Evolutionary conservation across 2,113 vertebrate species (phyloP).

Genomic region (Nothocercus julius): DNA sequence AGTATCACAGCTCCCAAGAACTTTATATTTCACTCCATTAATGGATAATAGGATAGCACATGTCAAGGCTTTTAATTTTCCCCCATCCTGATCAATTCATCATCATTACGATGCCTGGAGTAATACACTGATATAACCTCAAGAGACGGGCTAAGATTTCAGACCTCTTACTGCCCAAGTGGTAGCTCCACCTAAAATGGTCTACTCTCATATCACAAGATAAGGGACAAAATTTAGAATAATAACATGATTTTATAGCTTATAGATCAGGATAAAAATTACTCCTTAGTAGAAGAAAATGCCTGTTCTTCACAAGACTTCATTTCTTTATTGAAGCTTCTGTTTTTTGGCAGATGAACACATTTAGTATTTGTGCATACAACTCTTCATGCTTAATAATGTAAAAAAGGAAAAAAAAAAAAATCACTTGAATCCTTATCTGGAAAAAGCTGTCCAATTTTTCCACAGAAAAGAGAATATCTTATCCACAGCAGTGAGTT

Average conservation of each 20-base stretch:
- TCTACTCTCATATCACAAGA: constrained; percentile 11
- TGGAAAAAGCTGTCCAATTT: not conserved
- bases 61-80: not conserved
- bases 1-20: not conserved
- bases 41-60: not conserved
- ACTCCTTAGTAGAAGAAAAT: not conserved
- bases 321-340: not conserved
- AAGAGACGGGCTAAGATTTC: constrained; percentile 39
- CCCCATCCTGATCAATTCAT: not conserved
- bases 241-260: not conserved
- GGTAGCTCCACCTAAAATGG: not conserved
- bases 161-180: not conserved
- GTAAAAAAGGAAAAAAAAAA: not conserved
- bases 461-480: not conserved
- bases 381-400: not conserved
- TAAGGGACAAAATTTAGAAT: not conserved
- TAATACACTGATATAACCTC: not conserved
- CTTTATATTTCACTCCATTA: not conserved
- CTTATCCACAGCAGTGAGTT: not conserved
- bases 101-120: not conserved
- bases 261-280: not conserved
- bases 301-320: not conserved
- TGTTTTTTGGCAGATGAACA: not conserved
- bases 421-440: not conserved
- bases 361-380: not conserved